Evolutionary conservation across 2,797 vertebrate species (phyloP), one percentile per base, ranked within the genome.

Genomic region (Yasuhikotakia modesta): DNA sequence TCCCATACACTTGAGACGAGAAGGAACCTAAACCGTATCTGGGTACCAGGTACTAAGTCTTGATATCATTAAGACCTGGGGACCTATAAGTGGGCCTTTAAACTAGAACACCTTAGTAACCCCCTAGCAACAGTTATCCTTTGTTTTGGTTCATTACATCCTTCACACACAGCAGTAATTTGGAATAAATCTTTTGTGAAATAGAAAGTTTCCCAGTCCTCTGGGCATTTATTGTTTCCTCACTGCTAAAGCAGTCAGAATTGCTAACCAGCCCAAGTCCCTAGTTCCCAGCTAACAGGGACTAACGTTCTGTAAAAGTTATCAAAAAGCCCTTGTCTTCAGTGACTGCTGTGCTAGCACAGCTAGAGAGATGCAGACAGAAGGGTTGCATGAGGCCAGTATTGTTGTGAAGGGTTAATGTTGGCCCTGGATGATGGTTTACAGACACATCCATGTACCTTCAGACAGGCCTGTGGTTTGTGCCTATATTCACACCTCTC

Each of bases 401-500:
- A 76, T 75, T 85, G 66, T 82, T 81, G 55, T 83, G 73, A 17
- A 65, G 48, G 24, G 50, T 24, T 19, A 3, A 55, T 13, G 5
- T 57, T 58, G 46, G 13, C 16, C 3, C 72, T 66, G 65, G 66
- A 81, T 77, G 73, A 75, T 76, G 76, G 70, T 48, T 65, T 60
- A 17, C 70, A 84, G 52, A 80, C 57, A 76, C 73, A 58, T 70
- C 61, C 57, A 64, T 67, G 53, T 30, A 52, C 2, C 32, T 48
- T 2, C 8, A 35, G 35, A 74, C 30, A 35, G 35, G 8, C 12
- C 16, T 69, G 5, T 0, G 63, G 57, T 79, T 79, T 81, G 64
- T 19, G 53, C 85, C 50, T 75, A 84, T 83, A 77, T 82, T 81
- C 43, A 78, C 88, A 80, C 85, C 82, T 85, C 82, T 84, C 87